Percentiles rank a stretch among this genome's conserved stretches.
Conservation (phyloP, 1,140 invertebrate genomes). For the Oreohelix idahoensis region DNA sequence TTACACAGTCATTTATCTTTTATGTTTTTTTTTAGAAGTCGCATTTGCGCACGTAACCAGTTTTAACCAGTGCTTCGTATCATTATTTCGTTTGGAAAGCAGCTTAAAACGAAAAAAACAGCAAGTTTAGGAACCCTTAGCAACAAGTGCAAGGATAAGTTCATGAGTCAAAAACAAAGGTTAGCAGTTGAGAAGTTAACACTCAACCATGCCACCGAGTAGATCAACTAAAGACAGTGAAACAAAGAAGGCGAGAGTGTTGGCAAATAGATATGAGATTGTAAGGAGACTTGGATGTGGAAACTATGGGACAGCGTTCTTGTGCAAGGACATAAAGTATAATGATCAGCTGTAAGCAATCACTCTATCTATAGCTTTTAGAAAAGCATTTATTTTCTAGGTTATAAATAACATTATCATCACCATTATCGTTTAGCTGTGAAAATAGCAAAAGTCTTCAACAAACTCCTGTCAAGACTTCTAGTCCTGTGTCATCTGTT, state of each 20-base stretch:
- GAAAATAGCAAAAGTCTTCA: too few species aligned
- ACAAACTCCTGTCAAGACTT: too few species aligned
- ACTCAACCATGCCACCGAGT: constrained; percentile 47
- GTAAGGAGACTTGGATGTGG: constrained; percentile 71
- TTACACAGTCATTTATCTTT: neutral
- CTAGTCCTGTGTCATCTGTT: too few species aligned
- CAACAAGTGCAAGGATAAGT: neutral
- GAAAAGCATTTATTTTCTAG: too few species aligned
- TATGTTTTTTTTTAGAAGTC: neutral
- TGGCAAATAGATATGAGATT: constrained; percentile 70
- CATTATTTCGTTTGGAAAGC: neutral
- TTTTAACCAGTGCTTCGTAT: neutral
- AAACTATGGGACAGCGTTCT: constrained; percentile 72
- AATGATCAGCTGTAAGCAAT: constrained; percentile 48
- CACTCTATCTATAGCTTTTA: too few species aligned
- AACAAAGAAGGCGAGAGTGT: constrained; percentile 55
- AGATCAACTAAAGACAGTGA: constrained; percentile 47
- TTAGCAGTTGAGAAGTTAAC: neutral
- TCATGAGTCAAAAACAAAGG: neutral
- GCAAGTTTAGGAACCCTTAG: neutral
- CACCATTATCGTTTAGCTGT: too few species aligned
- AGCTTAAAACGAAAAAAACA: neutral
- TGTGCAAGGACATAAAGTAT: constrained; percentile 67
- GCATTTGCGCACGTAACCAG: too few species aligned
- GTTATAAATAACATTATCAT: too few species aligned